Base-by-base conservation (phyloP, 2,113 vertebrate species). In the Sminthopsis crassicaudata region DNA sequence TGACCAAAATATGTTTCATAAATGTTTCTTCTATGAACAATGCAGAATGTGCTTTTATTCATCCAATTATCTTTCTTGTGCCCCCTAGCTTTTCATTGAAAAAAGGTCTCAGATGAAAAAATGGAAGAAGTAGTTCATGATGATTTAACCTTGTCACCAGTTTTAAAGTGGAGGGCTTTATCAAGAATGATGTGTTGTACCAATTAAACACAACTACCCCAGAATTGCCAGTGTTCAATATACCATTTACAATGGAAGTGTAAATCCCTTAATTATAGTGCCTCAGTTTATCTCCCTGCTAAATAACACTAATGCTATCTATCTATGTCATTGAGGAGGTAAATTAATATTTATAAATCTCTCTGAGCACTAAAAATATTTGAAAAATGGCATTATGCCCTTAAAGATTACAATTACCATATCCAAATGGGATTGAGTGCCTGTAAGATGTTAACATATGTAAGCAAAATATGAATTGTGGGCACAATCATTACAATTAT, bases 381-480 rank as follows among this genome's bases (percentile, higher is more conserved):
- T 54, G 26, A 94, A 5, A 90, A 95, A 25, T 6, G 42, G 4
- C n/a, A 84, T 94, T 91, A 89, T 51, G 3, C 2, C n/a, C 12
- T 92, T 8, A 89, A 42, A 90, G 22, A 95, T 90, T 91, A 93
- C 22, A 90, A 55, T 94, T 60, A 92, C 7, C 30, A 93, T 93
- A 92, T 96, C 53, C 89, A 89, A 95, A 51, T 88, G 53, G 8
- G 93, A 48, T 50, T 55, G 30, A 90, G 48, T 93, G 54, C 10
- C 27, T 93, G 30, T 90, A 90, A 93, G 51, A 53, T 42, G 50
- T 0, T 94, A 93, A 93, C 11, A 84, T 91, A 6, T 54, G 93
- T 57, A 95, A 92, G 92, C 36, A 96, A 92, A 93, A 91, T 94
- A 53, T 92, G 25, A 97, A 96, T 84, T 93, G 10, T 94, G 53